Conservation (phyloP, 2,113 vertebrate genomes). For the Ploceus nigricollis region DNA sequence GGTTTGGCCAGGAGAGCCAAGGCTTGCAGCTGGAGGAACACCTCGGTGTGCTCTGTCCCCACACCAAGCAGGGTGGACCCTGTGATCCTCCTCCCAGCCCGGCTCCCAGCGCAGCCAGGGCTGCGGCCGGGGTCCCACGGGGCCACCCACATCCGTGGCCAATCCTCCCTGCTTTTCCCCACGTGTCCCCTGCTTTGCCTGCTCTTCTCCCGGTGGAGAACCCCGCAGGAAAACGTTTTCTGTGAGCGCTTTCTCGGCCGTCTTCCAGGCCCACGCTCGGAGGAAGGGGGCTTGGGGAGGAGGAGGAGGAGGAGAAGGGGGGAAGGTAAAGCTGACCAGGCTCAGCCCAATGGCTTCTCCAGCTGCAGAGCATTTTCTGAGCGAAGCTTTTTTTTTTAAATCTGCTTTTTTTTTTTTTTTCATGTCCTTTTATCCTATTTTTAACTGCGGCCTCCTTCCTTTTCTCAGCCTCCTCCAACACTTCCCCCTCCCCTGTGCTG, state of each 20-base stretch:
- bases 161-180: background rate
- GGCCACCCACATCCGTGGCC: accelerated
- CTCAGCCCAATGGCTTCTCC: slow-evolving; percentile 65
- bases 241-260: slow-evolving; percentile 54
- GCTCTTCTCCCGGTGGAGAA: background rate
- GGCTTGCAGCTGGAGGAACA: background rate
- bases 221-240: background rate
- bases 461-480: slow-evolving; percentile 70
- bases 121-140: accelerated
- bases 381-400: background rate
- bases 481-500: slow-evolving; percentile 53
- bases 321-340: slow-evolving; percentile 55
- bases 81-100: background rate
- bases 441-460: slow-evolving; percentile 75
- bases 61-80: background rate
- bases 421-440: slow-evolving; percentile 80
- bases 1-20: background rate
- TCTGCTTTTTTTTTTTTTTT: background rate
- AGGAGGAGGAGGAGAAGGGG: background rate
- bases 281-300: slow-evolving; percentile 22
- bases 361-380: slow-evolving; percentile 71
- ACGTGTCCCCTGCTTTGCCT: background rate
- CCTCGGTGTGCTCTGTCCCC: background rate
- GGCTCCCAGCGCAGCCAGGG: background rate
- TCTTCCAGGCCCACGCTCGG: slow-evolving; percentile 50